Percentiles rank a stretch among this genome's conserved stretches.
Evolutionary conservation across 2,113 vertebrate species (phyloP).

Genomic region (Mus spicilegus): DNA sequence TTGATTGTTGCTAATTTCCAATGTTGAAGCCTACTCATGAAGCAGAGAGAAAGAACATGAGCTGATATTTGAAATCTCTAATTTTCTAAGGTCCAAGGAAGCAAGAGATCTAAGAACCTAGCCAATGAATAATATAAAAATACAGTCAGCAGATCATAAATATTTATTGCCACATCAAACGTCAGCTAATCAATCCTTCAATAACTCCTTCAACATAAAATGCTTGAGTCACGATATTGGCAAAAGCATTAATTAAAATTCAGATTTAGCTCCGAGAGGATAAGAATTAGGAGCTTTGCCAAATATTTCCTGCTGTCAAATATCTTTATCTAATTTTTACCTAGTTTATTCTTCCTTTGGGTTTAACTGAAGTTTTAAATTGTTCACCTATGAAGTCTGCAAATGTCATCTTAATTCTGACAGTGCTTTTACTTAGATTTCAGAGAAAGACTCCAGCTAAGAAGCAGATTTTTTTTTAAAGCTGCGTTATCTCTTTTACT

Average conservation of each 20-base stretch:
- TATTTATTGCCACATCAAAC: conserved; percentile 75
- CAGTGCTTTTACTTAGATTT: not conserved
- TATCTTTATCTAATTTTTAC: conserved; percentile 59
- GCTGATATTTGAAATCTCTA: conserved; percentile 50
- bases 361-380: conserved; percentile 65
- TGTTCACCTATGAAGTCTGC: conserved; percentile 56
- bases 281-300: conserved; percentile 53
- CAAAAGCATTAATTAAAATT: conserved; percentile 72
- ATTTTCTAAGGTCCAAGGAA: conserved; percentile 60
- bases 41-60: conserved; percentile 42
- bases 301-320: conserved; percentile 66
- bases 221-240: conserved; percentile 51
- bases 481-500: not conserved
- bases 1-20: conserved; percentile 2
- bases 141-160: conserved; percentile 71
- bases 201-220: conserved; percentile 65
- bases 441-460: conserved; percentile 22
- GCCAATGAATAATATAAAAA: conserved; percentile 75
- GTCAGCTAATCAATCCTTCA: conserved; percentile 65
- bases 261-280: conserved; percentile 48
- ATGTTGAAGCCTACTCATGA: conserved; percentile 44
- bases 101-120: conserved; percentile 68
- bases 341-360: conserved; percentile 53
- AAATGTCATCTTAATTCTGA: conserved; percentile 63
- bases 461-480: conserved; percentile 15